These are phyloP conservation scores for Zelleria hepariella DNA, from an alignment of 2,888 invertebrate species.

Conservation along the genomic window DNA sequence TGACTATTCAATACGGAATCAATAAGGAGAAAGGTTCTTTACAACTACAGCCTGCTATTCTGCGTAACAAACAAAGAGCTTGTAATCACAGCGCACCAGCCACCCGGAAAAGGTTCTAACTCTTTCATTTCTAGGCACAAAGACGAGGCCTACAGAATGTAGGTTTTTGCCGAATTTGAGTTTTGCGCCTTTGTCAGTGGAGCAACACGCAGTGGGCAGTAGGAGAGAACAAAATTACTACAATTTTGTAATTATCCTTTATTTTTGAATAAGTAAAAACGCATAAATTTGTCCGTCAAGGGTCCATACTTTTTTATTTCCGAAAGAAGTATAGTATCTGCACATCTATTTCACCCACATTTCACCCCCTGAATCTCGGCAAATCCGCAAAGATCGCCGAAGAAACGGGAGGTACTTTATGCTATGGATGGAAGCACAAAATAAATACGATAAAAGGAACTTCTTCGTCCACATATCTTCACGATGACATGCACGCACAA, in stretches of 20 bases:
- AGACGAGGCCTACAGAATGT: too few species aligned
- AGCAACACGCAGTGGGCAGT: too few species aligned
- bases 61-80: neutral
- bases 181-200: too few species aligned
- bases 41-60: neutral
- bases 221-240: too few species aligned
- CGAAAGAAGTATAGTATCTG: too few species aligned
- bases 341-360: neutral
- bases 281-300: too few species aligned
- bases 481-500: too few species aligned
- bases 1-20: neutral
- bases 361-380: neutral
- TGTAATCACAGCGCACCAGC: neutral
- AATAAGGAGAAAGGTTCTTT: neutral
- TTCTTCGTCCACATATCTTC: too few species aligned
- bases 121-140: neutral
- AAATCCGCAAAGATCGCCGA: neutral
- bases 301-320: too few species aligned
- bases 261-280: too few species aligned
- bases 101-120: neutral
- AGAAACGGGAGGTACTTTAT: neutral
- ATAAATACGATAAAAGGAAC: neutral
- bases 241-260: too few species aligned
- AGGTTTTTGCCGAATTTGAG: too few species aligned
- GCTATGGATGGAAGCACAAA: neutral